Percentiles rank a stretch among this genome's conserved stretches.
Evolutionary conservation across 2,113 vertebrate genomes (phyloP).

Genomic region (human (Homo sapiens)): GRCh38 chr7:46475501-46476000

Average conservation of each 20-base stretch:
- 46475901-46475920: not conserved
- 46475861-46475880: accelerated
- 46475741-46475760: accelerated
- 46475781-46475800: not conserved
- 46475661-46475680: not conserved
- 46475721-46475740: not conserved
- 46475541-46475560: not conserved
- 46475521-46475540: not conserved
- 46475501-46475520: not conserved
- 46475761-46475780: not conserved
- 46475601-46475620: not conserved
- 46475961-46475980: not conserved
- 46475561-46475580: not conserved
- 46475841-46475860: not conserved
- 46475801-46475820: not conserved
- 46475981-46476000: not conserved
- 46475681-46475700: not conserved
- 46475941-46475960: not conserved
- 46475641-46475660: not conserved
- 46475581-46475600: not conserved
- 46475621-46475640: not conserved
- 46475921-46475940: not conserved
- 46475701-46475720: not conserved
- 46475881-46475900: too few relatives aligned
- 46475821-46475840: not conserved